These are phyloP conservation scores for Ochropleura leucogaster DNA, from an alignment of 2,888 invertebrate genomes.

Conservation along the genomic window DNA sequence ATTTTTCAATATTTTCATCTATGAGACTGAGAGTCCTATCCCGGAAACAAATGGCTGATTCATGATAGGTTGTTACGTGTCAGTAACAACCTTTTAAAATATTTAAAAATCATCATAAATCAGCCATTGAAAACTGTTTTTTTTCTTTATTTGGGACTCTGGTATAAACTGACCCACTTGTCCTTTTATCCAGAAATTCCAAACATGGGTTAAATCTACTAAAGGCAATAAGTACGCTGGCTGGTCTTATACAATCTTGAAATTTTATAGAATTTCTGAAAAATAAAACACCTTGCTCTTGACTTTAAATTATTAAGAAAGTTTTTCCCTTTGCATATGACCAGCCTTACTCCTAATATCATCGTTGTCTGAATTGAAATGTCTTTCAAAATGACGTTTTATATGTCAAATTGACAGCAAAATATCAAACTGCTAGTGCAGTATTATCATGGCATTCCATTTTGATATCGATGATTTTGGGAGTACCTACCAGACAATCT, in stretches of 20 bases:
- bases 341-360: not conserved
- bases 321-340: not conserved
- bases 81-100: not conserved
- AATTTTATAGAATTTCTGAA: not conserved
- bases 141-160: not conserved
- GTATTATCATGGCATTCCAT: not conserved
- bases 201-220: not conserved
- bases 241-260: not conserved
- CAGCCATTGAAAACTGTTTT: conserved; percentile 25
- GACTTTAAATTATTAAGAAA: conserved; percentile 1
- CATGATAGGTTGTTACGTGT: not conserved
- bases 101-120: not conserved
- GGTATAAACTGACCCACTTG: conserved; percentile 6
- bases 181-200: not conserved
- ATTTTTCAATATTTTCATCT: not conserved
- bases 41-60: conserved; percentile 17
- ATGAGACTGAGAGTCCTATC: not conserved
- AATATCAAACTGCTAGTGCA: conserved; percentile 29
- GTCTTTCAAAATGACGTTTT: no score
- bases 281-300: not conserved
- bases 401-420: not conserved
- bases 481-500: not conserved
- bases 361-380: conserved; percentile 11
- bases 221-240: not conserved
- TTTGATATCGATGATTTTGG: conserved; percentile 15